Percentiles rank a stretch among this genome's conserved stretches.
Conservation (phyloP, 2,888 invertebrate genomes). For the Stenichneumon culpator region DNA sequence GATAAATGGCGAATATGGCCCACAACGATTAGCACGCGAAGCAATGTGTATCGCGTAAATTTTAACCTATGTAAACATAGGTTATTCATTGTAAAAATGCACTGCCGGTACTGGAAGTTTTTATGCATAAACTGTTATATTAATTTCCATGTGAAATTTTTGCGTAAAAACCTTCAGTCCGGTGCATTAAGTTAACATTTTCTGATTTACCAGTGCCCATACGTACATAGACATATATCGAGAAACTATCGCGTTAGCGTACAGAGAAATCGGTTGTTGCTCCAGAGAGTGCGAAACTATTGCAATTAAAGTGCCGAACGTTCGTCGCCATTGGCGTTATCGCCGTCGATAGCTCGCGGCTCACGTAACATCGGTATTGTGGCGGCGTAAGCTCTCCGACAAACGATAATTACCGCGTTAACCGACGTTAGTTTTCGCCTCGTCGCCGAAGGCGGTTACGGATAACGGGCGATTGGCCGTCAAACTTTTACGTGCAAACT, state of each 20-base stretch:
- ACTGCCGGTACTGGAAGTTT: no score
- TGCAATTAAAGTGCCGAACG: not conserved
- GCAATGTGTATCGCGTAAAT: no score
- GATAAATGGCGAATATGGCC: no score
- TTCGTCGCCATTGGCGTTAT: not conserved
- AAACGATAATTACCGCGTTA: not conserved
- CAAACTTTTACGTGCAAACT: not conserved
- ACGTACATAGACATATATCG: not conserved
- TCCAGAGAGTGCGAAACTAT: slow-evolving; percentile 3
- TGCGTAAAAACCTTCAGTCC: no score
- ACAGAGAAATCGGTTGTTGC: not conserved
- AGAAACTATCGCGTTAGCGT: not conserved
- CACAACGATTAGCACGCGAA: no score
- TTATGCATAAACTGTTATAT: no score
- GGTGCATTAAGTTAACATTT: no score
- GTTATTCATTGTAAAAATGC: no score
- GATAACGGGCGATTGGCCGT: not conserved
- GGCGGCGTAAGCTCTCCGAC: not conserved
- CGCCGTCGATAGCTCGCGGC: not conserved
- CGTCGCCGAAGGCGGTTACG: not conserved
- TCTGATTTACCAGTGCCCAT: no score
- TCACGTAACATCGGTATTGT: slow-evolving; percentile 7
- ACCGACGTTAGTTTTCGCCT: not conserved
- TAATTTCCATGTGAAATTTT: no score
- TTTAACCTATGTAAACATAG: no score